Evolutionary conservation across 2,797 vertebrate species (phyloP).

Genomic region (Sphenodon punctatus): DNA sequence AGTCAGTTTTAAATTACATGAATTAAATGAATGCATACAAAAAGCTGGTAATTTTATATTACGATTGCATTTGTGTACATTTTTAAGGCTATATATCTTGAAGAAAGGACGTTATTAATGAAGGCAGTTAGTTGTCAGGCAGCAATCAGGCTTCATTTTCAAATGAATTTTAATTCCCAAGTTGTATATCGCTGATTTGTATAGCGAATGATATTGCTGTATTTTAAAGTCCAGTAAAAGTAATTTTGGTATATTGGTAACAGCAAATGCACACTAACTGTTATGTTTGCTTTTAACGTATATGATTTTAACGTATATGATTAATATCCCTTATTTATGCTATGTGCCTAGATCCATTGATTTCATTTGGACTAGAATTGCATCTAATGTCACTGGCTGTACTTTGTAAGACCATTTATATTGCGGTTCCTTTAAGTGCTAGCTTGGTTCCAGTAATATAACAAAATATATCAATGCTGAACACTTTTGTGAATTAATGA

Average conservation of each 20-base stretch:
- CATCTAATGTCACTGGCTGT: too few relatives aligned
- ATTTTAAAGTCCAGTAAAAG: background rate
- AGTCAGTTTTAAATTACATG: too few relatives aligned
- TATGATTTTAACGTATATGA: background rate
- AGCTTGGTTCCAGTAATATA: background rate
- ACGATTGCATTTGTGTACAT: too few relatives aligned
- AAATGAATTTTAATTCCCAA: background rate
- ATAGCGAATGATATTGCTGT: background rate
- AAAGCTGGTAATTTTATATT: too few relatives aligned
- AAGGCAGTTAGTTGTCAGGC: too few relatives aligned
- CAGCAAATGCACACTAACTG: background rate
- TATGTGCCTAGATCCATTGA: background rate
- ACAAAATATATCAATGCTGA: background rate
- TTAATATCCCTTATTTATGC: background rate
- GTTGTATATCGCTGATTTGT: background rate
- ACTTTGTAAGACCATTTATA: background rate
- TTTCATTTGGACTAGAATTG: too few relatives aligned
- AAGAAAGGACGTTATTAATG: too few relatives aligned
- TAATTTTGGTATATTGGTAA: background rate
- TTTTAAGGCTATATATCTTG: too few relatives aligned
- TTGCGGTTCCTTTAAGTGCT: background rate
- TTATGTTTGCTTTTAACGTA: too few relatives aligned
- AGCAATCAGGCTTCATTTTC: background rate
- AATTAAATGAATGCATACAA: too few relatives aligned
- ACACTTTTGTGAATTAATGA: background rate